A percentile compares a stretch with the other conserved stretches of the same genome.
Evolutionary conservation across 2,888 invertebrate genomes (phyloP).

Genomic region (Lochmaea crataegi): DNA sequence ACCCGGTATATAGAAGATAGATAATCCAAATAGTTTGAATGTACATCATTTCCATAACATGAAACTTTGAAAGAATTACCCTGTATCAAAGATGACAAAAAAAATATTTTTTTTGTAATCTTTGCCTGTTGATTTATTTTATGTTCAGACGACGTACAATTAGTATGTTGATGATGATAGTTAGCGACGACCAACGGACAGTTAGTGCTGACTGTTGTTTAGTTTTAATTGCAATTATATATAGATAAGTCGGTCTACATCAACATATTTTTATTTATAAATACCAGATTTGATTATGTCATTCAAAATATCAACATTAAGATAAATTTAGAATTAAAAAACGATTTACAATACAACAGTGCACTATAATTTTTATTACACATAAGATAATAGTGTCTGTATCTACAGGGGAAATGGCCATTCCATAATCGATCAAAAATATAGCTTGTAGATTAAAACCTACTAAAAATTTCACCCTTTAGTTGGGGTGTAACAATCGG

Average conservation of each 20-base stretch:
- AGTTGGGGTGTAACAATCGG: constrained; percentile 24
- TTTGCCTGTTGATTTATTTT: too few species aligned
- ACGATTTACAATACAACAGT: not conserved
- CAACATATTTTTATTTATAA: not conserved
- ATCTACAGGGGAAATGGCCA: constrained; percentile 1
- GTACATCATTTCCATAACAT: too few species aligned
- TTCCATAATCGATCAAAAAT: constrained; percentile 16
- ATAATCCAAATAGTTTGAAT: too few species aligned
- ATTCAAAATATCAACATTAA: not conserved
- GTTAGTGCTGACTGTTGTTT: not conserved
- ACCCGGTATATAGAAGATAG: too few species aligned
- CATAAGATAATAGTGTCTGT: constrained; percentile 5
- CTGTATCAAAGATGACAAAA: too few species aligned
- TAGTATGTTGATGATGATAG: too few species aligned
- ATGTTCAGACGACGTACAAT: too few species aligned
- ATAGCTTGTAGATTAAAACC: constrained; percentile 28
- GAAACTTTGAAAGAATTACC: too few species aligned
- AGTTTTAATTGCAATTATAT: not conserved
- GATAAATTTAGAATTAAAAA: not conserved
- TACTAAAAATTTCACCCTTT: constrained; percentile 34
- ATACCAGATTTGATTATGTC: not conserved
- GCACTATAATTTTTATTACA: constrained; percentile 1
- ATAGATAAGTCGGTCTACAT: not conserved
- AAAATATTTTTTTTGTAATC: too few species aligned
- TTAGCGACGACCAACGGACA: not conserved